phyloP scores from a whole-genome alignment of 2,888 invertebrate genomes.

The Brassicogethes aeneus region DNA sequence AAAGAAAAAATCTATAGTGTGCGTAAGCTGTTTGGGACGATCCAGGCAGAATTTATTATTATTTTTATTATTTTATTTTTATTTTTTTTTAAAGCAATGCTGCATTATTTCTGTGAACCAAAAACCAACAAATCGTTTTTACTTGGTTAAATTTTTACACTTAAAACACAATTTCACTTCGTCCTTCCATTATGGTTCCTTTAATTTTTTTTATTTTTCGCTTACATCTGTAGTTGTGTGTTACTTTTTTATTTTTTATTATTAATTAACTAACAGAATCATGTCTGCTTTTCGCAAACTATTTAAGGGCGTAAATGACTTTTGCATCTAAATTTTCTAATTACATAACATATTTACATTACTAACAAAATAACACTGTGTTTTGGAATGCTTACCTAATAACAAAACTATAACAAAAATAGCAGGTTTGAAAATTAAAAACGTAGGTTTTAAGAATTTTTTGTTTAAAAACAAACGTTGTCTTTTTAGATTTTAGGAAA shows the following conservation, averaged over 20 bases:
- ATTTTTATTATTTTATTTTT: slow-evolving; percentile 12
- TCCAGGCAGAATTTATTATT: slow-evolving; percentile 18
- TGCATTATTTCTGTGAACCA: slow-evolving; percentile 18
- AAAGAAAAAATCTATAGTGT: neutral
- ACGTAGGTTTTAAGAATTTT: too few species aligned
- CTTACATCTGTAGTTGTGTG: slow-evolving; percentile 21
- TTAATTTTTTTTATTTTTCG: slow-evolving; percentile 12
- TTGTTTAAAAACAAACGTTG: too few species aligned
- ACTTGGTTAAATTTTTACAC: slow-evolving; percentile 12
- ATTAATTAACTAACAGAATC: too few species aligned
- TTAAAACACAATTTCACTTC: neutral
- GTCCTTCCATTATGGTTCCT: too few species aligned
- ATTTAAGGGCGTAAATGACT: neutral
- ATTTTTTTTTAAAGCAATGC: slow-evolving; percentile 18
- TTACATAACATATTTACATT: neutral
- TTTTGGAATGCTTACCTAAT: too few species aligned
- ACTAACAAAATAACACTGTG: neutral
- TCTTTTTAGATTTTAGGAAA: too few species aligned
- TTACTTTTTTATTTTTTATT: slow-evolving; percentile 17
- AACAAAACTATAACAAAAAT: too few species aligned
- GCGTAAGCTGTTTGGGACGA: slow-evolving; percentile 8
- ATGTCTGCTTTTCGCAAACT: slow-evolving; percentile 22
- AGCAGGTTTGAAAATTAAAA: too few species aligned
- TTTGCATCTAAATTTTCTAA: too few species aligned
- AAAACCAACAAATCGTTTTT: neutral